Base-by-base conservation (phyloP, 2,888 invertebrate genomes). In the Ectemnius cavifrons region DNA sequence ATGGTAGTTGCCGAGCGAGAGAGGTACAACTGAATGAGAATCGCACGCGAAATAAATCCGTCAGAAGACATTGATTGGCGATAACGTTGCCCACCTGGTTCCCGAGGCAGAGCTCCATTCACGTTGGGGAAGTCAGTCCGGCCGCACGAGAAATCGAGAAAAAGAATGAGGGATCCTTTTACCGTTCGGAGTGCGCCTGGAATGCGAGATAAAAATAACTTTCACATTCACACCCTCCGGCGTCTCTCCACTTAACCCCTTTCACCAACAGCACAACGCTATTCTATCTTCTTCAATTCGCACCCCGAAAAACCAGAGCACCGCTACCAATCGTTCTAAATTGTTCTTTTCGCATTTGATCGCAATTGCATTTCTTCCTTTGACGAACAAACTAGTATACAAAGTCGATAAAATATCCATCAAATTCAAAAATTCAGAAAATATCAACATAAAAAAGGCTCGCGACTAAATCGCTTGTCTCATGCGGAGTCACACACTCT, bases 61-160 rank as follows among this genome's bases (percentile, higher is more conserved):
- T 46, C 18, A 45, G 20, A 47, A 62, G 62, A 23, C 62, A 62
- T 45, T 45, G 46, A 62, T n/a, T 16, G 23, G 13, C 23, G 62
- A 23, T 60, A 60, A 28, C 60, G n/a, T 16, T 37, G 8, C 60
- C 62, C 62, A 62, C 62, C 47, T 62, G 62, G 37, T 20, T 62
- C 62, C 20, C 46, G 8, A 16, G 23, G 46, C 62, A 13, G 13
- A 45, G 11, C 16, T 62, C 23, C 46, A 46, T 62, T 62, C 62
- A 62, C 45, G 8, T 0, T 8, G n/a, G 13, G n/a, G n/a, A 13
- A 14, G 8, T 16, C 52, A 5, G 52, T 14, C 16, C 20, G 46
- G 5, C 5, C 62, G 62, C 28, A 60, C 8, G 62, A 62, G 18
- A 45, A 62, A 62, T 62, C 62, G 46, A n/a, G 47, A 47, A 62